These are phyloP conservation scores for Hyposoter didymator DNA, from an alignment of 2,888 invertebrate species.

Conservation along the genomic window DNA sequence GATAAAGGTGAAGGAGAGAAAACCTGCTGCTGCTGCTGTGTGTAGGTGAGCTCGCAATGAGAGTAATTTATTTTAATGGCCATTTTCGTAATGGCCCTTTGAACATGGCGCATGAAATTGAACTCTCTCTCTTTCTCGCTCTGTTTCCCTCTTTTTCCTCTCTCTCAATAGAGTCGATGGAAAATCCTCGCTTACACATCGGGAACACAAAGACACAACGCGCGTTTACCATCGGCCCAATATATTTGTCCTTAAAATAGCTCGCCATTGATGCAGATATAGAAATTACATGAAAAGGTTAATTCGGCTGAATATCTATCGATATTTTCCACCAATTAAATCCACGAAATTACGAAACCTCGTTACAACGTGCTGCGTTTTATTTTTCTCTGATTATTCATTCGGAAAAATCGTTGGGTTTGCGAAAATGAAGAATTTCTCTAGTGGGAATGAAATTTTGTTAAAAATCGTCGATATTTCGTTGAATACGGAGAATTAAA, in stretches of 20 bases:
- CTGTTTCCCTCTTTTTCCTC: constrained; percentile 12
- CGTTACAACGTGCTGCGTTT: background rate
- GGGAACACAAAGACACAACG: constrained; percentile 23
- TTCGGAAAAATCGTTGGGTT: background rate
- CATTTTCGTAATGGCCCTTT: constrained; percentile 82
- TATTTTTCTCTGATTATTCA: background rate
- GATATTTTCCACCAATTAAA: constrained; percentile 11
- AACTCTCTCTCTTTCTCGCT: constrained; percentile 37
- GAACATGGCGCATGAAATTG: constrained; percentile 75
- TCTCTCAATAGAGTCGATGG: constrained; percentile 56
- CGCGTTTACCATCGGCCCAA: constrained; percentile 12
- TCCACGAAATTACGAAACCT: background rate
- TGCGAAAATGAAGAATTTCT: too few relatives aligned
- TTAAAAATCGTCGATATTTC: too few relatives aligned
- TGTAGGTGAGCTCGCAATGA: constrained; percentile 69
- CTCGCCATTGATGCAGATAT: constrained; percentile 12
- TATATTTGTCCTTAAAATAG: constrained; percentile 51
- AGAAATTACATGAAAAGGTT: constrained; percentile 2
- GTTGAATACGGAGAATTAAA: too few relatives aligned
- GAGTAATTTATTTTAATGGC: constrained; percentile 83
- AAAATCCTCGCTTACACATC: constrained; percentile 52
- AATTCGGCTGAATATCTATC: constrained; percentile 9
- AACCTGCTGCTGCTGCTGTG: background rate
- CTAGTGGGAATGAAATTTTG: too few relatives aligned
- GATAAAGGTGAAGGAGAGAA: constrained; percentile 39